These are phyloP conservation scores for Archocentrus centrarchus DNA, from an alignment of 2,113 vertebrate species.

Conservation along the genomic window DNA sequence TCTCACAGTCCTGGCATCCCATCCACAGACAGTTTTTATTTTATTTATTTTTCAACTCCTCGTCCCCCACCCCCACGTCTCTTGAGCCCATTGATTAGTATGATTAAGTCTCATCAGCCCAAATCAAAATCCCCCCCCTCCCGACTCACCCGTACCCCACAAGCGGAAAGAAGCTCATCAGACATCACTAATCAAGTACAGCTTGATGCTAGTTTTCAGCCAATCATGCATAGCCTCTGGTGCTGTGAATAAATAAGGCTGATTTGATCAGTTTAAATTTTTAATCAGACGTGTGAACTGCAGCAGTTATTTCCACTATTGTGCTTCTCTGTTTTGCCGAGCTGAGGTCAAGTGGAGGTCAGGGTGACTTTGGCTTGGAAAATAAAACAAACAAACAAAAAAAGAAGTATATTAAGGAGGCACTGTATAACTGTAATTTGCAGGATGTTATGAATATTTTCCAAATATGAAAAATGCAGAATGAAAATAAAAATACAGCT, in stretches of 20 bases:
- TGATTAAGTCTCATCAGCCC: constrained; percentile 73
- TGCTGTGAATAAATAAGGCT: constrained; percentile 56
- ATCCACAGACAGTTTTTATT: neutral
- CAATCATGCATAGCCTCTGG: constrained; percentile 57
- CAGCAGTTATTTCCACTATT: constrained; percentile 33
- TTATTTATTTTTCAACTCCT: neutral
- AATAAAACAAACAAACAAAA: neutral
- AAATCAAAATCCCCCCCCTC: constrained; percentile 55
- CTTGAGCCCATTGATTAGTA: constrained; percentile 60
- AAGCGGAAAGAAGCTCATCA: constrained; percentile 60
- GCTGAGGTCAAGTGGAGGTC: constrained; percentile 50
- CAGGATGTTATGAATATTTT: constrained; percentile 1
- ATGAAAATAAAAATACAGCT: neutral
- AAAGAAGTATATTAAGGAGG: too few species aligned
- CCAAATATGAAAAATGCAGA: constrained; percentile 2
- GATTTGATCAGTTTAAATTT: constrained; percentile 63
- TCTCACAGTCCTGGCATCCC: neutral
- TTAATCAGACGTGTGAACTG: constrained; percentile 59
- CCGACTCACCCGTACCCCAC: neutral
- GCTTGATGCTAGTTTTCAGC: constrained; percentile 63
- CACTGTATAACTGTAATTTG: neutral
- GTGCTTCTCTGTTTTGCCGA: constrained; percentile 31
- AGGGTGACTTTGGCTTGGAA: constrained; percentile 19
- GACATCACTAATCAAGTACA: constrained; percentile 72
- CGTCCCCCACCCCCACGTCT: neutral